phyloP scores from a whole-genome alignment of 92 coral and sea anemone genomes.

The Chrysogorgia sp. region DNA sequence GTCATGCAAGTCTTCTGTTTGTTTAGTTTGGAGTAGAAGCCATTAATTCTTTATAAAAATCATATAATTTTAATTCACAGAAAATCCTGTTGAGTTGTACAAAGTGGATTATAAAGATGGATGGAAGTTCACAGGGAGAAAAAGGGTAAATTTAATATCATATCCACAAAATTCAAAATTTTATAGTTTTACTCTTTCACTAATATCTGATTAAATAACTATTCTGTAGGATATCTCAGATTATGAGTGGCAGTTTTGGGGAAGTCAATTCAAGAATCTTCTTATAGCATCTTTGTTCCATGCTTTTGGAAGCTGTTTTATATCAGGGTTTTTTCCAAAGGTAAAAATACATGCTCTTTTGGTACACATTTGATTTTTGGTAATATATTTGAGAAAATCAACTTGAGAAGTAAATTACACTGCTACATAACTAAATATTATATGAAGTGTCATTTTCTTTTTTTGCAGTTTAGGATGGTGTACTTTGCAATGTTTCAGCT shows the following conservation, averaged over 20 bases:
- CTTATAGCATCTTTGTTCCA: slow-evolving; percentile 69
- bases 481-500: slow-evolving; percentile 37
- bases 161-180: not conserved
- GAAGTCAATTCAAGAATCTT: slow-evolving; percentile 42
- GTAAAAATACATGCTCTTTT: slow-evolving; percentile 39
- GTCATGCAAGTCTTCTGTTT: too few relatives aligned
- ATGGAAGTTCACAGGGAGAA: slow-evolving; percentile 75
- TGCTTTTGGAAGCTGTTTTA: slow-evolving; percentile 60
- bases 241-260: slow-evolving; percentile 95
- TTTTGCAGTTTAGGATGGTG: slow-evolving; percentile 26
- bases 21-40: too few relatives aligned
- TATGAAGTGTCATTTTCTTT: not conserved
- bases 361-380: not conserved
- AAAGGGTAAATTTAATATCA: slow-evolving; percentile 55
- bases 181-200: not conserved
- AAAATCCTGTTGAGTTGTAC: slow-evolving; percentile 61
- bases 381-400: too few relatives aligned
- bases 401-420: too few relatives aligned
- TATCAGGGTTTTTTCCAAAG: slow-evolving; percentile 69
- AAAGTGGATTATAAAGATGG: slow-evolving; percentile 65
- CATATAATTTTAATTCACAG: slow-evolving; percentile 33
- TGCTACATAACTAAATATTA: too few relatives aligned
- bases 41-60: too few relatives aligned
- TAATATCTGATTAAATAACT: not conserved
- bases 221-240: slow-evolving; percentile 76